phyloP scores from a whole-genome alignment of 2,113 vertebrate genomes.

The Poicephalus meyeri region DNA sequence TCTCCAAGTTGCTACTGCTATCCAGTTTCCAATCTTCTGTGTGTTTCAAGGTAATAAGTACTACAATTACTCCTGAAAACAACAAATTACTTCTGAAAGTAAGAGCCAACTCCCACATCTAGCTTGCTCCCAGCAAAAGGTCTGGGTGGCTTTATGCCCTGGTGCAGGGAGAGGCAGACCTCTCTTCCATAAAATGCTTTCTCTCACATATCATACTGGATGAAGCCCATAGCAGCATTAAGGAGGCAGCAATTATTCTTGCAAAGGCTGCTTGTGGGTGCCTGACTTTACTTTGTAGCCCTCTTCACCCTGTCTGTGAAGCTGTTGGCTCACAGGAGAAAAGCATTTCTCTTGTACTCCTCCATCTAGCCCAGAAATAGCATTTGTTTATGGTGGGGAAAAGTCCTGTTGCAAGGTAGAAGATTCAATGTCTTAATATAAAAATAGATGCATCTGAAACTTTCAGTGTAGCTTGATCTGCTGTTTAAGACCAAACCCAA shows the following conservation, averaged over 20 bases:
- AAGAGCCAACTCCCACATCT: background rate
- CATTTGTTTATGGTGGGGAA: background rate
- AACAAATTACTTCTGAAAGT: background rate
- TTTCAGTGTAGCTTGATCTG: background rate
- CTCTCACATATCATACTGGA: background rate
- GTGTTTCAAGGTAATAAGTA: background rate
- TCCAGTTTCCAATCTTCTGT: background rate
- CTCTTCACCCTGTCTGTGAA: background rate
- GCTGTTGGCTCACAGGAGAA: background rate
- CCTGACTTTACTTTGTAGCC: background rate
- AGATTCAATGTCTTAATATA: background rate
- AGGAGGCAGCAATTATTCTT: background rate
- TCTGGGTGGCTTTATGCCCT: background rate
- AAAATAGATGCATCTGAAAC: background rate
- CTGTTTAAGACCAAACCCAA: background rate
- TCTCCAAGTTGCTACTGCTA: background rate
- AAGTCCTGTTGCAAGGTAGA: background rate
- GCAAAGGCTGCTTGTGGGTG: background rate
- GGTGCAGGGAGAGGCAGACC: background rate
- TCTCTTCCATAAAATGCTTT: background rate
- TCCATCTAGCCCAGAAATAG: background rate
- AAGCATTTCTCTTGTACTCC: background rate
- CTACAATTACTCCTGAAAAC: background rate
- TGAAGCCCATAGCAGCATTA: background rate
- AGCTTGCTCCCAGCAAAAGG: background rate